Percentiles rank a stretch among this genome's conserved stretches.
These are phyloP conservation scores for Acrocephalus scirpaceus DNA, from an alignment of 2,797 vertebrate species.

Conservation along the genomic window DNA sequence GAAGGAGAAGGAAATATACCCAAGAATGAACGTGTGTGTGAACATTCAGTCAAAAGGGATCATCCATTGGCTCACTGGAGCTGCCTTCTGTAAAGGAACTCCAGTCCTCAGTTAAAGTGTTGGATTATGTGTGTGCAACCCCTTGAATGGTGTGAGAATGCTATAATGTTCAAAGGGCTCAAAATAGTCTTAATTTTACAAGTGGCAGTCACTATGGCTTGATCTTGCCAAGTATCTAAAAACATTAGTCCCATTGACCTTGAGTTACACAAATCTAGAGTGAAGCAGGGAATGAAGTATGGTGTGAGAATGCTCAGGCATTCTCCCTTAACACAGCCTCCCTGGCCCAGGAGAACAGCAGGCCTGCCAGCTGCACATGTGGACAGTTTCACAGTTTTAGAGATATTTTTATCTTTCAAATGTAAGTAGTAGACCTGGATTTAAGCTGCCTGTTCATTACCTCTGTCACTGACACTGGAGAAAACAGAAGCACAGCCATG, in stretches of 20 bases:
- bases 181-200: neutral
- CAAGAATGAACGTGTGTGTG: accelerated
- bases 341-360: neutral
- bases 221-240: neutral
- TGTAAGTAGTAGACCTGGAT: neutral
- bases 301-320: neutral
- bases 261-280: neutral
- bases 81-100: neutral
- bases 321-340: neutral
- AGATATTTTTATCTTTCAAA: neutral
- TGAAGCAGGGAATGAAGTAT: neutral
- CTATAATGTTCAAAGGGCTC: neutral
- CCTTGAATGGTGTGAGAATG: neutral
- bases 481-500: neutral
- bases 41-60: neutral
- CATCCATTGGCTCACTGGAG: neutral
- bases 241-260: neutral
- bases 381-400: neutral
- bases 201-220: neutral
- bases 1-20: neutral
- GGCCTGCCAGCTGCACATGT: neutral
- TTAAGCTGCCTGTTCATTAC: neutral
- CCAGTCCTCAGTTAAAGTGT: neutral
- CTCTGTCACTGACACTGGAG: neutral
- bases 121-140: neutral